Base-by-base conservation (phyloP, 2,888 invertebrate genomes). In the Rapana venosa region DNA sequence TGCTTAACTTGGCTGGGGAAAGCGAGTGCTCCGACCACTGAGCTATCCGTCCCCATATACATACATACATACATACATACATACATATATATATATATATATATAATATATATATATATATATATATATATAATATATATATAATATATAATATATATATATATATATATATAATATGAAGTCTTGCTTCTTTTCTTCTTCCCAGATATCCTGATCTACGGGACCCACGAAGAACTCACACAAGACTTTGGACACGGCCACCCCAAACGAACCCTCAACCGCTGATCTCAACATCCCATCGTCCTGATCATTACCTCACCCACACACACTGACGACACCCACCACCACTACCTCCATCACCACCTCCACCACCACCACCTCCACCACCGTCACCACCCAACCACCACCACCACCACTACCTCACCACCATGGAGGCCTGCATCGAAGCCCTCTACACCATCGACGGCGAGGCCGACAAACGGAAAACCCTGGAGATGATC, bases 371-470 rank as follows among this genome's bases (percentile, higher is more conserved):
- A 87, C 6, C 70, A 36, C 32, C 35, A 17, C 15, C 36, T 5
- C 35, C 26, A 61, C 17, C 36, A 8, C 66, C 47, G 26, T n/a
- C n/a, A 26, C n/a, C 74, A 90, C 56, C n/a, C 1, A 36, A 36
- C 32, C 35, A 17, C 15, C 36, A 17, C 35, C 26, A 61, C 17
- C 36, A 8, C 66, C 47, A 26, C 70, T 0, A 13, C 87, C 70
- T 35, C n/a, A 6, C n/a, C 74, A 90, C 56, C n/a, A 90, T 92
- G 89, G 93, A 93, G 61, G 92, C 92, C 22, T 93, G 93, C 87
- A 93, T 94, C 0, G 93, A 93, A 35, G 91, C 93, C 6, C 90
- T 93, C 20, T 93, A 93, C 88, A 93, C 93, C 74, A 90, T 92
- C 30, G 92, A 92, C 61, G 91, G 91, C 17, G 92, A 88, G 86